These are phyloP conservation scores for Thunnus albacares DNA, from an alignment of 2,797 vertebrate genomes.

Conservation along the genomic window DNA sequence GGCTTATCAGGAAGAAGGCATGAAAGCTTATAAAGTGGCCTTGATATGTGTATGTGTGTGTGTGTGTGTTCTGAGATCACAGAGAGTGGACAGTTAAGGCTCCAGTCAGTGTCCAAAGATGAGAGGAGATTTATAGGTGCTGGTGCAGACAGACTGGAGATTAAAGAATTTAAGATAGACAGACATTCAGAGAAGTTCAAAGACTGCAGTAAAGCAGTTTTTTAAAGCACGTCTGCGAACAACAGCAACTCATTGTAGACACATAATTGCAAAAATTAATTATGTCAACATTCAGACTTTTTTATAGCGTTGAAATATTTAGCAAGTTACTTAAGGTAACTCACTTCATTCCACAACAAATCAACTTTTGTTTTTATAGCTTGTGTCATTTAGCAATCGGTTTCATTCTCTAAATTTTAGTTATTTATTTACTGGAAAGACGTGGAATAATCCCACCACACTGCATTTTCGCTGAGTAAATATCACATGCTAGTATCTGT, in stretches of 20 bases:
- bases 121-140: slow-evolving; percentile 76
- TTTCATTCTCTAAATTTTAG: background rate
- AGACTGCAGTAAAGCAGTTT: slow-evolving; percentile 50
- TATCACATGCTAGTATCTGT: background rate
- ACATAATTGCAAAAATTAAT: background rate
- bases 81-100: slow-evolving; percentile 67
- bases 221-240: slow-evolving; percentile 40
- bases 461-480: background rate
- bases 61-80: background rate
- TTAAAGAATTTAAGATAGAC: slow-evolving; percentile 79
- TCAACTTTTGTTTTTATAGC: background rate
- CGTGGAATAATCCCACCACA: background rate
- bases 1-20: slow-evolving; percentile 27
- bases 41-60: slow-evolving; percentile 3
- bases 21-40: slow-evolving; percentile 24
- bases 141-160: slow-evolving; percentile 76
- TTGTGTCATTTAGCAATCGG: background rate
- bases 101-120: slow-evolving; percentile 68
- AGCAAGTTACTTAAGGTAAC: background rate
- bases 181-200: slow-evolving; percentile 75
- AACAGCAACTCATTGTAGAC: slow-evolving; percentile 30
- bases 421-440: background rate
- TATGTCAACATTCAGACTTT: slow-evolving; percentile 3
- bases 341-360: background rate
- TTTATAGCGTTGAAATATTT: slow-evolving; percentile 11